Conservation (phyloP, 2,888 invertebrate genomes). For the Tineola bisselliella region DNA sequence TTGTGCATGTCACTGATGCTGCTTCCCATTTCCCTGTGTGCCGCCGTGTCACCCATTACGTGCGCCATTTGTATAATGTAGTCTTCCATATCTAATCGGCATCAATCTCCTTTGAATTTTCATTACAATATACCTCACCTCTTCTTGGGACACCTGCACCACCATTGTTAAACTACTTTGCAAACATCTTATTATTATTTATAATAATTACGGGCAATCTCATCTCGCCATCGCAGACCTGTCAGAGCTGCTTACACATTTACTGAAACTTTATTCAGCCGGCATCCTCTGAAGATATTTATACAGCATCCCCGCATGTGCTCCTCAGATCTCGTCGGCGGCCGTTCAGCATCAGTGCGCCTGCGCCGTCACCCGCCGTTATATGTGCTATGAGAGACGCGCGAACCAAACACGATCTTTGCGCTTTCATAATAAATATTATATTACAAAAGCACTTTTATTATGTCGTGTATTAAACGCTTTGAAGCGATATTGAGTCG, state of each 20-base stretch:
- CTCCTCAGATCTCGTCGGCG: conserved; percentile 1
- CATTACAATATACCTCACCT: too few species aligned
- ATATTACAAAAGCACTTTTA: background rate
- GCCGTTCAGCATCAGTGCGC: background rate
- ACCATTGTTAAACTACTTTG: too few species aligned
- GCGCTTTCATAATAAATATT: background rate
- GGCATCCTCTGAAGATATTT: background rate
- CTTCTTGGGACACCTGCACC: too few species aligned
- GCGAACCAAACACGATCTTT: background rate
- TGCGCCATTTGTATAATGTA: too few species aligned
- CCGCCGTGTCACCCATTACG: too few species aligned
- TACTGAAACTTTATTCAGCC: background rate
- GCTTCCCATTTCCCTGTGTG: too few species aligned
- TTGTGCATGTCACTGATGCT: too few species aligned
- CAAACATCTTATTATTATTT: too few species aligned
- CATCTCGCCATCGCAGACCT: background rate
- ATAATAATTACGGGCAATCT: too few species aligned
- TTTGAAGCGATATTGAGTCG: background rate
- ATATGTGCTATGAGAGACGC: background rate
- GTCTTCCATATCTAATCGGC: too few species aligned
- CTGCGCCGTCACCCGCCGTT: background rate
- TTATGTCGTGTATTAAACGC: background rate
- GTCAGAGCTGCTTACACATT: background rate
- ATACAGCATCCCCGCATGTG: background rate
- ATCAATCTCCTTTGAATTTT: too few species aligned